Evolutionary conservation across 2,888 invertebrate species (phyloP), one percentile per base, ranked within the genome.

Genomic region (Acleris laterana): DNA sequence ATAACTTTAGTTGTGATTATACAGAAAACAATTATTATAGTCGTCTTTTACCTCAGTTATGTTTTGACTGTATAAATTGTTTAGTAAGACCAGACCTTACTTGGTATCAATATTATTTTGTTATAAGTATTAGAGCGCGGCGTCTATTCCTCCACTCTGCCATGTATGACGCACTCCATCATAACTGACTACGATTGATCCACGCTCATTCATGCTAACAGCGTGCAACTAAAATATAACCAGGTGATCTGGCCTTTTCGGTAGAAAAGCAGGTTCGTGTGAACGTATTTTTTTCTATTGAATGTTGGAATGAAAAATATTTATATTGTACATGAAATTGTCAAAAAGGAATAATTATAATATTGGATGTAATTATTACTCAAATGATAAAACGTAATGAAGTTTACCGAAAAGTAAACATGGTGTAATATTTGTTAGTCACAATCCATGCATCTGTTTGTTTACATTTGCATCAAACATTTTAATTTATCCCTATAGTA

Each of bases 241-340:
- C 42, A 20, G 11, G 22, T 22, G 42, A 55, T n/a, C 20, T 32
- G 17, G 32, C 32, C 13, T 38, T 17, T 48, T 17, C n/a, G 2
- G 17, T 9, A 48, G 52, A 32, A 42, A 17, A 13, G 6, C 42
- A 55, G 42, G 42, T 38, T 19, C 1, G 13, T 44, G 22, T 17
- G 17, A 57, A 25, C n/a, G 57, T 42, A n/a, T 46, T 44, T 19
- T 42, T 44, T 44, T 22, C 22, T 46, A 46, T 17, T 17, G 17
- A 57, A 57, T 57, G 46, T 46, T 57, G 44, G 25, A 25, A 25
- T 46, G 25, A 57, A 57, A 46, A 46, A 16, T 46, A 4, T 25
- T 56, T 44, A 44, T 44, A 44, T 22, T 22, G 51, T 38, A 51
- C 28, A 50, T 51, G 16, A 46, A 57, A 25, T 57, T 46, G 22